Conservation (phyloP, 2,113 vertebrate species). For the Nerophis ophidion region DNA sequence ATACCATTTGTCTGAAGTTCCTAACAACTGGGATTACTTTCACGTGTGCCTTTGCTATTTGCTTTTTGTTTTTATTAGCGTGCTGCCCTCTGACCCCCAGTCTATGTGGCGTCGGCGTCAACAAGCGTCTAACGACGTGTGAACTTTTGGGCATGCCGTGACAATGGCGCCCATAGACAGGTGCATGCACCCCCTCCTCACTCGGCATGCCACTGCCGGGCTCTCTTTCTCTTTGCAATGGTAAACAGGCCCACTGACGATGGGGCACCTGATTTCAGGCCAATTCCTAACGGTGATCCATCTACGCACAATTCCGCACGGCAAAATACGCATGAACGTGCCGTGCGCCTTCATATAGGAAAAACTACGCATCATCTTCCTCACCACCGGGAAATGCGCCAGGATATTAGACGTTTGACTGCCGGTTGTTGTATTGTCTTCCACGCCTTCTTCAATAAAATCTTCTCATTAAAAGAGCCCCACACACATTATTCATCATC, state of each 20-base stretch:
- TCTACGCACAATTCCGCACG: background rate
- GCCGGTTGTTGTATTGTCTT: background rate
- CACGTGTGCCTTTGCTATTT: slow-evolving; percentile 46
- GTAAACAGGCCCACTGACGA: slow-evolving; percentile 26
- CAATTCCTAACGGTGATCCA: background rate
- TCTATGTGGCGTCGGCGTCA: slow-evolving; percentile 65
- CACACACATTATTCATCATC: background rate
- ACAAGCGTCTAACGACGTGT: slow-evolving; percentile 61
- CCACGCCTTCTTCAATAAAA: slow-evolving; percentile 11
- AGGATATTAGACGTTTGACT: background rate
- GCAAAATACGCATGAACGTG: too few relatives aligned
- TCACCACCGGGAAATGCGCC: background rate
- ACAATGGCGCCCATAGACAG: slow-evolving; percentile 64
- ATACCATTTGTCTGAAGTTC: background rate
- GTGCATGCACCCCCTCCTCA: slow-evolving; percentile 45
- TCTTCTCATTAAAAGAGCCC: slow-evolving; percentile 16
- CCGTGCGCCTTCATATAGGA: background rate
- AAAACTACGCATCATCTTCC: background rate
- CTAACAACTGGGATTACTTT: slow-evolving; percentile 38
- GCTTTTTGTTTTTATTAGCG: slow-evolving; percentile 55
- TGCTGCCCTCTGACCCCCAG: slow-evolving; percentile 58
- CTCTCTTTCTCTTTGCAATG: slow-evolving; percentile 28
- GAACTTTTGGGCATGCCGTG: slow-evolving; percentile 54
- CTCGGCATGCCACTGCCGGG: slow-evolving; percentile 2
- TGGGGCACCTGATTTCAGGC: background rate